phyloP scores from a whole-genome alignment of 2,888 invertebrate genomes.

The Patella ulyssiponensis region DNA sequence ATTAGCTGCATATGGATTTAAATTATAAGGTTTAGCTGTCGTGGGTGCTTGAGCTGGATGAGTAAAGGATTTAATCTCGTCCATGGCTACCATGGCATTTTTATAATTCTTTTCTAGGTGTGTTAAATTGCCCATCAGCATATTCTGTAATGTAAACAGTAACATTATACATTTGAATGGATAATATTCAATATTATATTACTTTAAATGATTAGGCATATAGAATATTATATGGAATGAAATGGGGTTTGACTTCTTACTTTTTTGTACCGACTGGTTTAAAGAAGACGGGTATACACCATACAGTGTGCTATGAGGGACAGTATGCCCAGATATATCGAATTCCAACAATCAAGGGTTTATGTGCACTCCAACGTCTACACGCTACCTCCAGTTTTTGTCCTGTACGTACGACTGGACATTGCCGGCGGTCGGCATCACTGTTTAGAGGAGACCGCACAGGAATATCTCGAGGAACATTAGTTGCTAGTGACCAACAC shows the following conservation, averaged over 20 bases:
- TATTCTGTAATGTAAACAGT: conserved; percentile 18
- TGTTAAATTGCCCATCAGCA: conserved; percentile 31
- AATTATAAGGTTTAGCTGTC: conserved; percentile 1
- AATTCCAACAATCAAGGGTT: too few species aligned
- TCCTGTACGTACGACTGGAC: not conserved
- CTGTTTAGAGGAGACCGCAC: not conserved
- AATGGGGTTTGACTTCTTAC: too few species aligned
- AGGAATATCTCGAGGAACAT: too few species aligned
- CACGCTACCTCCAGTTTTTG: too few species aligned
- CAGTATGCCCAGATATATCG: too few species aligned
- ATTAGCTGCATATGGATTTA: conserved; percentile 12
- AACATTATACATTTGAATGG: too few species aligned
- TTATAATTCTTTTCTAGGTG: conserved; percentile 26
- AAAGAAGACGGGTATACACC: too few species aligned
- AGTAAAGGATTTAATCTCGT: conserved; percentile 24
- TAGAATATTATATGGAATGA: not conserved
- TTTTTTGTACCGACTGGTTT: too few species aligned
- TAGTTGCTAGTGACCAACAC: too few species aligned
- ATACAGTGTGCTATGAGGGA: too few species aligned
- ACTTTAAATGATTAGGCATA: not conserved
- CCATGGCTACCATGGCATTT: conserved; percentile 28
- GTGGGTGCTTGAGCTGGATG: not conserved
- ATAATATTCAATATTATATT: too few species aligned
- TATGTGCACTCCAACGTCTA: too few species aligned
- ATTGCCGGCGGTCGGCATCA: not conserved